These are phyloP conservation scores for Thereuonema tuberculata DNA, from an alignment of 1,140 invertebrate species.

Conservation along the genomic window DNA sequence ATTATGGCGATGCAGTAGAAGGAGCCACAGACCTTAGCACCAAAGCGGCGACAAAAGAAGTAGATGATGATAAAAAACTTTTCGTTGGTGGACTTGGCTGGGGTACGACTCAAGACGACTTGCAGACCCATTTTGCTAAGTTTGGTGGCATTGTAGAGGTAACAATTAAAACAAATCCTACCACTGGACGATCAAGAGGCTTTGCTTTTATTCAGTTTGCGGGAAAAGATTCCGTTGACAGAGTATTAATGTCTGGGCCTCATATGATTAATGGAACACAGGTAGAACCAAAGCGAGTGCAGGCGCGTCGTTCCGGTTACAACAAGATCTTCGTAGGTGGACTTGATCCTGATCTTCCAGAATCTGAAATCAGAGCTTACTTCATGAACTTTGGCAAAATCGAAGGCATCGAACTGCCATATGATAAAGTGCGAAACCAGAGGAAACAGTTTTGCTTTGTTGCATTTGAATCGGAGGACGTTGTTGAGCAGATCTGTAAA, in stretches of 20 bases:
- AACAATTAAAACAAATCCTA: conserved; percentile 83
- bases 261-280: conserved; percentile 46
- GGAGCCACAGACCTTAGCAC: background rate
- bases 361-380: conserved; percentile 83
- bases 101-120: conserved; percentile 94
- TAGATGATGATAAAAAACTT: conserved; percentile 59
- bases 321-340: conserved; percentile 88
- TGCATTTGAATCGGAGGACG: conserved; percentile 83
- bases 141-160: conserved; percentile 86
- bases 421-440: conserved; percentile 90
- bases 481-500: conserved; percentile 77
- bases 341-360: conserved; percentile 69
- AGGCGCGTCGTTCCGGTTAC: conserved; percentile 58
- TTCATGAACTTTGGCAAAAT: conserved; percentile 80
- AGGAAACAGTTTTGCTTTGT: conserved; percentile 90
- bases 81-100: conserved; percentile 95
- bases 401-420: conserved; percentile 75
- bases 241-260: conserved; percentile 40
- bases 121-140: conserved; percentile 73
- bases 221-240: conserved; percentile 70
- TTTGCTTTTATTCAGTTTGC: conserved; percentile 93
- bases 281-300: conserved; percentile 88
- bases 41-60: background rate
- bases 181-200: conserved; percentile 73
- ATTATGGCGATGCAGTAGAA: background rate